Conservation (phyloP, 2,797 vertebrate genomes). For the Tragelaphus eurycerus region DNA sequence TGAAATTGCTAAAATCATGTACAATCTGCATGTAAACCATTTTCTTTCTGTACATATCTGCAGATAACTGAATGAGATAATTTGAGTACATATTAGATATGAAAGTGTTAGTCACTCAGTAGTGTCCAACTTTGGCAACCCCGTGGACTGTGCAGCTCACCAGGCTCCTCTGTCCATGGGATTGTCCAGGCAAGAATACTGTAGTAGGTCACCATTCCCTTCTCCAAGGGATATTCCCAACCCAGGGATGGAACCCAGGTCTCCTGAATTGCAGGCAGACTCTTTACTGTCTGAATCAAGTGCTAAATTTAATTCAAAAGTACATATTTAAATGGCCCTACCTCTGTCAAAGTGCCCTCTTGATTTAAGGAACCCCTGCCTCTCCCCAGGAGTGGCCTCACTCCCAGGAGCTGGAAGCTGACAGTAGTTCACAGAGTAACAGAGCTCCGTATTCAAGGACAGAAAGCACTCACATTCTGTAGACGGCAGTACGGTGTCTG, state of each 20-base stretch:
- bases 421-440: fast-evolving
- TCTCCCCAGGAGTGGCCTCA: not conserved
- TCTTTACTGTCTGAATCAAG: not conserved
- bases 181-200: not conserved
- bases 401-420: not conserved
- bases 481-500: not conserved
- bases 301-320: not conserved
- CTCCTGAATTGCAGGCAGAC: not conserved
- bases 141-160: not conserved
- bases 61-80: not conserved
- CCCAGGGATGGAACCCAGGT: not conserved
- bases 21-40: not conserved
- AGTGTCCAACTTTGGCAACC: not conserved
- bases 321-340: not conserved
- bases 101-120: not conserved
- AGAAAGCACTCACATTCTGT: not conserved
- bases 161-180: not conserved
- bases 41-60: not conserved
- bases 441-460: not conserved
- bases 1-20: not conserved
- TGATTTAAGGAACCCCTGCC: not conserved
- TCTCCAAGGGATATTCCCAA: not conserved
- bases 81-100: not conserved
- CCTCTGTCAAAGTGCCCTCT: not conserved
- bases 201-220: not conserved